Evolutionary conservation across 1,140 invertebrate genomes (phyloP).

Genomic region (Zeugodacus cucurbitae): DNA sequence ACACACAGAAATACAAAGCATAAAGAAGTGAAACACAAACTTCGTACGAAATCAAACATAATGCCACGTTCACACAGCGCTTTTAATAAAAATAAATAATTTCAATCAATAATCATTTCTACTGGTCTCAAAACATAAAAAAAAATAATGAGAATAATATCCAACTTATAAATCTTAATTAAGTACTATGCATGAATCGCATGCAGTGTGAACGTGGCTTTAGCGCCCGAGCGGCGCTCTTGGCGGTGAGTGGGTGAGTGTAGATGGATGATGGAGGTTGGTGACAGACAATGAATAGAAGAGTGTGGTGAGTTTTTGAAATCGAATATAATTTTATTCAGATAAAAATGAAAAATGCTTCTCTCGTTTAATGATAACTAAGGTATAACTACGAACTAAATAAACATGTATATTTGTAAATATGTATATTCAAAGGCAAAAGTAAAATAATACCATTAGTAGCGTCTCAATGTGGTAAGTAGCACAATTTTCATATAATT

Average conservation of each 20-base stretch:
- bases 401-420: background rate
- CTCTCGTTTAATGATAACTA: background rate
- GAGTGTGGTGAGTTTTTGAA: background rate
- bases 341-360: constrained; percentile 1
- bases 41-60: background rate
- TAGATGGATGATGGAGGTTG: background rate
- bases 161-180: too few relatives aligned
- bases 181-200: too few relatives aligned
- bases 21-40: background rate
- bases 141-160: too few relatives aligned
- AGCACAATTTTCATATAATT: background rate
- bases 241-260: background rate
- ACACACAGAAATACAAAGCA: background rate
- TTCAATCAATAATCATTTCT: too few relatives aligned
- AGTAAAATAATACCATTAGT: constrained; percentile 12
- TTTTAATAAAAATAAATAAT: too few relatives aligned
- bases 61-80: background rate
- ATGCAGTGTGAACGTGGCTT: background rate
- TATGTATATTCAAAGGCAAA: background rate
- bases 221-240: background rate
- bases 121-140: too few relatives aligned
- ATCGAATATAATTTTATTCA: background rate
- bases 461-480: background rate
- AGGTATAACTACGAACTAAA: background rate
- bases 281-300: background rate